Conservation (phyloP, 2,113 vertebrate species). For the Amphiprion percula region DNA sequence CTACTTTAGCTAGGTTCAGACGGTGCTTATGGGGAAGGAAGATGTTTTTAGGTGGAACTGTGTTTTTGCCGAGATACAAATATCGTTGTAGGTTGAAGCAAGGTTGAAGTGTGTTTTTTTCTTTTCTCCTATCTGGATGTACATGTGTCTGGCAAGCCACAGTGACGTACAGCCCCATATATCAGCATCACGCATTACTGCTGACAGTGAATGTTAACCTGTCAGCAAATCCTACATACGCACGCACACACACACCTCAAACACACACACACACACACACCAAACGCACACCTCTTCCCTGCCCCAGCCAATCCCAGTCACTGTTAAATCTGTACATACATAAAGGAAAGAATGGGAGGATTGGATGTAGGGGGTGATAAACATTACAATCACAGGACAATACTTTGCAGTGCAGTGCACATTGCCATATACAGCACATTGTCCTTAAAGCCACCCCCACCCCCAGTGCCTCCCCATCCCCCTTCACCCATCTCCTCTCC, state of each 20-base stretch:
- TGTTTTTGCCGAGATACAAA: neutral
- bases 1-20: neutral
- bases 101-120: constrained; percentile 8
- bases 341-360: constrained; percentile 49
- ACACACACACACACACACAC: constrained; percentile 18
- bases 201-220: constrained; percentile 74
- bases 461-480: constrained; percentile 48
- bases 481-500: constrained; percentile 18
- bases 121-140: constrained; percentile 26
- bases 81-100: constrained; percentile 20
- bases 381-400: constrained; percentile 64
- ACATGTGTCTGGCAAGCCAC: constrained; percentile 34
- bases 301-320: constrained; percentile 44
- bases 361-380: constrained; percentile 60
- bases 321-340: constrained; percentile 52
- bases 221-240: constrained; percentile 53
- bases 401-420: constrained; percentile 50
- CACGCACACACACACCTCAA: constrained; percentile 15
- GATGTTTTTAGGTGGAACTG: constrained; percentile 3
- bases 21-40: neutral
- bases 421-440: constrained; percentile 56
- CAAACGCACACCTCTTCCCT: constrained; percentile 28
- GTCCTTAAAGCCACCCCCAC: constrained; percentile 47
- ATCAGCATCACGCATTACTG: constrained; percentile 67
- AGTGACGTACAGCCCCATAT: constrained; percentile 66